Conservation (phyloP, 1,140 invertebrate genomes). For the Lepeophtheirus salmonis region DNA sequence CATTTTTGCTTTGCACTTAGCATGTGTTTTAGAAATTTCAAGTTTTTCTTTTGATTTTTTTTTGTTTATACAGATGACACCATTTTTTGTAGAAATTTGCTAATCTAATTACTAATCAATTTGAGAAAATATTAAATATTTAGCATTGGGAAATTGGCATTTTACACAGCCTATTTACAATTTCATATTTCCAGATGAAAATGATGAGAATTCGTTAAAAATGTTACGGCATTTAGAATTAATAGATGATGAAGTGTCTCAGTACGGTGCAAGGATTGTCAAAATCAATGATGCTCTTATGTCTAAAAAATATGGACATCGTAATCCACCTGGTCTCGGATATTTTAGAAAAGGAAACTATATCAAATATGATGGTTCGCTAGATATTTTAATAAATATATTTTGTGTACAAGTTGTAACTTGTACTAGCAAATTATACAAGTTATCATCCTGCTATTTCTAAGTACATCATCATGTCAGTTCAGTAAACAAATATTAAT, state of each 20-base stretch:
- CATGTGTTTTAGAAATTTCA: neutral
- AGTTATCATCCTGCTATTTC: neutral
- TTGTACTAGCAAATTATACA: too few species aligned
- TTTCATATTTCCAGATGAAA: constrained; percentile 21
- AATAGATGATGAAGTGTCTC: constrained; percentile 71
- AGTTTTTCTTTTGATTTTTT: neutral
- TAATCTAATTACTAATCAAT: too few species aligned
- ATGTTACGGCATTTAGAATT: constrained; percentile 61
- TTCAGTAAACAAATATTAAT: too few species aligned
- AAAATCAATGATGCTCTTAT: constrained; percentile 72
- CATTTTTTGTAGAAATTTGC: too few species aligned
- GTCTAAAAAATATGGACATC: constrained; percentile 80
- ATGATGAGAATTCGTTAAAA: constrained; percentile 23
- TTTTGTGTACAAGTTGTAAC: too few species aligned
- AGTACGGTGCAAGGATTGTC: constrained; percentile 78
- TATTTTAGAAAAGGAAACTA: constrained; percentile 76
- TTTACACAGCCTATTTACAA: neutral
- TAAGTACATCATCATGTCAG: too few species aligned
- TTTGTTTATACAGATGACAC: too few species aligned
- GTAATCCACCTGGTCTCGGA: constrained; percentile 68
- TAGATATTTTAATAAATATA: neutral
- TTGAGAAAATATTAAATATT: too few species aligned
- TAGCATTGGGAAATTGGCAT: too few species aligned
- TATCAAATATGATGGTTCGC: constrained; percentile 64
- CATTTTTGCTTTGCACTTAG: constrained; percentile 20